Conservation (phyloP, 1,140 invertebrate genomes). For the Orius laevigatus region DNA sequence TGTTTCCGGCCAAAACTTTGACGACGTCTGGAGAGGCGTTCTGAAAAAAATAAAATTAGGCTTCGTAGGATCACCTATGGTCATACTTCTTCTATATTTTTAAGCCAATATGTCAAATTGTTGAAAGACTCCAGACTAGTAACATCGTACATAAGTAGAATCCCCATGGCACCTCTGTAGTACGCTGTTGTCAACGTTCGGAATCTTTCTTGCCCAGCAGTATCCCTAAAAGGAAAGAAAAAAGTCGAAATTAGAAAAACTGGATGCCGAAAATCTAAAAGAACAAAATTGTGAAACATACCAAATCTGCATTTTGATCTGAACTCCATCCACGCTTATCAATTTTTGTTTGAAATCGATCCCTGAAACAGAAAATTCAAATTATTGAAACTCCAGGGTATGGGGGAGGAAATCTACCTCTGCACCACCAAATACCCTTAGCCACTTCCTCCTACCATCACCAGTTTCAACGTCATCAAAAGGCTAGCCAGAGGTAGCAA, state of each 20-base stretch:
- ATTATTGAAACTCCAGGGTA: not conserved
- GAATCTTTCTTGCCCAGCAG: conserved; percentile 53
- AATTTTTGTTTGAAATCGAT: conserved; percentile 87
- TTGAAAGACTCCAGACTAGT: conserved; percentile 75
- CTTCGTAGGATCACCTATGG: not conserved
- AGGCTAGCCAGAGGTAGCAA: too few species aligned
- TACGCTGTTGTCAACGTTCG: conserved; percentile 73
- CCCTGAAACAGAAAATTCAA: conserved; percentile 34
- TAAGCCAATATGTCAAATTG: conserved; percentile 69
- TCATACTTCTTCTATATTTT: conserved; percentile 75
- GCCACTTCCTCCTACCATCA: too few species aligned
- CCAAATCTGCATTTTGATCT: conserved; percentile 79
- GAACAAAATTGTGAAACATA: conserved; percentile 30
- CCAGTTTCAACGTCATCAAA: too few species aligned
- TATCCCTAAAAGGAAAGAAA: conserved; percentile 30
- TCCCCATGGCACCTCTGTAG: conserved; percentile 73
- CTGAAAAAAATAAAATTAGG: conserved; percentile 30
- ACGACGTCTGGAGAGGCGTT: conserved; percentile 73
- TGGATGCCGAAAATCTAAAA: too few species aligned
- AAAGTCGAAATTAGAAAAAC: conserved; percentile 2
- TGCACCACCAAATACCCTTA: too few species aligned
- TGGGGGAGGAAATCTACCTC: too few species aligned
- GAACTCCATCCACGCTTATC: conserved; percentile 67
- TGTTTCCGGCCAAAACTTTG: conserved; percentile 68
- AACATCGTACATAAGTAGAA: conserved; percentile 73